Evolutionary conservation across 2,113 vertebrate species (phyloP), one percentile per base, ranked within the genome.

Genomic region (Oreochromis aureus): DNA sequence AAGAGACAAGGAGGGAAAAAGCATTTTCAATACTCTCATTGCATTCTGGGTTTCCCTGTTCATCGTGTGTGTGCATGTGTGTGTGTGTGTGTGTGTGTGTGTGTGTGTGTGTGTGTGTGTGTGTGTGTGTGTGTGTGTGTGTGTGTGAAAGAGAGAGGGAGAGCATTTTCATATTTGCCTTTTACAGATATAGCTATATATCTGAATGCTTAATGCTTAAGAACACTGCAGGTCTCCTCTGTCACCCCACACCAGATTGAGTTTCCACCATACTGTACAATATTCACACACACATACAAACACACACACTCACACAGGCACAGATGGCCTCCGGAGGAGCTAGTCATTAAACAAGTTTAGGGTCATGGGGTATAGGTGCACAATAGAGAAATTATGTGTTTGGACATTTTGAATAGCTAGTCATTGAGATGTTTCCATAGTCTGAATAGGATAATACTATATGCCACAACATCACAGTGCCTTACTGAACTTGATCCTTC

Each of bases 341-440:
- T 78, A 89, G 89, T 87, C 89, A 93, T 92, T 94, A 90, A 94
- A 90, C 84, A 79, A 91, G 83, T 90, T 53, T 54, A 9, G 80
- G 93, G 91, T 93, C 92, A 91, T 11, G 3, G 82, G 92, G 85
- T 93, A 73, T 88, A 92, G 90, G 89, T 92, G 81, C 76, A 92
- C 88, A 89, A 92, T 89, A 91, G 91, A 94, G 90, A 92, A 94
- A 94, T 92, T 55, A 94, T 94, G 92, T 94, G 93, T 94, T 94
- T 94, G 88, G 92, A 94, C 93, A 85, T 90, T 89, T 87, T 93
- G 86, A 93, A 86, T 80, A 92, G 91, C 76, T 61, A 39, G 61
- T 88, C 93, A 94, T 89, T 94, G 91, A 94, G 89, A 93, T 93
- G 92, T 95, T 94, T 95, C 93, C 90, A 88, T 83, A 91, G 87